A percentile compares a stretch with the other conserved stretches of the same genome.
phyloP scores from a whole-genome alignment of 2,888 invertebrate species.

The Fabriciana adippe region DNA sequence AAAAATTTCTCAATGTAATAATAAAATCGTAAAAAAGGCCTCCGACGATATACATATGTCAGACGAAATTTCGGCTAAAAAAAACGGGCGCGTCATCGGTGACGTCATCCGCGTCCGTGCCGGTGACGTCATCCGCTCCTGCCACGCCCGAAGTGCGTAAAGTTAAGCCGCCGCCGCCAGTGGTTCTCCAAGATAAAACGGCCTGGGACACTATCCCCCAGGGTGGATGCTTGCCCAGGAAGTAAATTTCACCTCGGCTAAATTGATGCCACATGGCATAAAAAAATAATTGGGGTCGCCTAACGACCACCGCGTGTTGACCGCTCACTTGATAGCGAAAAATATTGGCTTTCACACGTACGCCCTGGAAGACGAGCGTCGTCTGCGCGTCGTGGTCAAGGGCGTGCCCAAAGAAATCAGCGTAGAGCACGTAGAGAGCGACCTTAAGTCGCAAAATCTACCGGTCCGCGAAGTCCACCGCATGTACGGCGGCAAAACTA shows the following conservation, averaged over 20 bases:
- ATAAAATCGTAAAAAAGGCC: too few relatives aligned
- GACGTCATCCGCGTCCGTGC: background rate
- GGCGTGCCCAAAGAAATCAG: constrained; percentile 1
- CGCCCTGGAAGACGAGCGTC: constrained; percentile 21
- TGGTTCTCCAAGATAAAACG: too few relatives aligned
- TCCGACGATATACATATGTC: too few relatives aligned
- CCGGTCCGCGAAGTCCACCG: constrained; percentile 7
- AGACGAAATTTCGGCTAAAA: too few relatives aligned
- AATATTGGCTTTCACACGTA: background rate
- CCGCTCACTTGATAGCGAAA: background rate
- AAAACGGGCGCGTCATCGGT: background rate
- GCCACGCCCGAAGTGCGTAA: background rate
- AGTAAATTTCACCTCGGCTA: background rate
- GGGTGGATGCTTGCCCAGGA: too few relatives aligned
- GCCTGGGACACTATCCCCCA: too few relatives aligned
- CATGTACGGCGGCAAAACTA: background rate
- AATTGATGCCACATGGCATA: background rate
- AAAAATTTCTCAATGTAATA: too few relatives aligned
- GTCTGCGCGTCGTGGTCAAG: background rate
- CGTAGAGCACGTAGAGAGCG: background rate
- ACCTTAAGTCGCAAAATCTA: constrained; percentile 7
- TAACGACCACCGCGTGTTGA: background rate
- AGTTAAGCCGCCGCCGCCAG: background rate
- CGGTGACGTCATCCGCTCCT: background rate
- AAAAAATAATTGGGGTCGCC: background rate